Conservation (phyloP, 2,113 vertebrate species). For the Burhinus oedicnemus region DNA sequence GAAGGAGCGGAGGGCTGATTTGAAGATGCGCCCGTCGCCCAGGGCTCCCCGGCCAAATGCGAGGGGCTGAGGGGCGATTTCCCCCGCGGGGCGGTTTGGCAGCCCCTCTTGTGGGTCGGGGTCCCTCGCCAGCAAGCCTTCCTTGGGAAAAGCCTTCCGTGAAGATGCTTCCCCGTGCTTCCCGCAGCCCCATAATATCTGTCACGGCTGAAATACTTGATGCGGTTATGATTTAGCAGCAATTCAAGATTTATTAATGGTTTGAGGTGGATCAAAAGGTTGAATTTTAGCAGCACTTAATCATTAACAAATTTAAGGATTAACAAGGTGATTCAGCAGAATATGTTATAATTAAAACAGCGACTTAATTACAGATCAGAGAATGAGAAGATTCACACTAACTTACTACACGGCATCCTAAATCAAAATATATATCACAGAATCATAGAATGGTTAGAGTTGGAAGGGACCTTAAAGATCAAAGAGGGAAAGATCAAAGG, state of each 20-base stretch:
- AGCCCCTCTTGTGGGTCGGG: rapidly evolving
- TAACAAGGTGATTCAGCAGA: not conserved
- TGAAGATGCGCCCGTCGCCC: rapidly evolving
- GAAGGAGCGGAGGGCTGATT: not conserved
- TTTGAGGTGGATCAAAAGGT: not conserved
- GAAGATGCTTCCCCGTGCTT: not conserved
- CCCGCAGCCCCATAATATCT: not conserved
- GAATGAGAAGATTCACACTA: not conserved
- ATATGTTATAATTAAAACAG: not conserved
- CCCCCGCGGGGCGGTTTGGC: rapidly evolving
- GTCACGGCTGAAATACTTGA: not conserved
- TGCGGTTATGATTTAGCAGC: not conserved
- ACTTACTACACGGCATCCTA: not conserved
- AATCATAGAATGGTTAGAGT: no score
- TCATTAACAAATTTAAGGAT: not conserved
- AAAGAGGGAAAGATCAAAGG: no score
- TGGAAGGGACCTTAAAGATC: no score
- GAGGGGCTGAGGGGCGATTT: not conserved
- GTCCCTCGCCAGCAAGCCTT: not conserved
- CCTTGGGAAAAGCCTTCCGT: rapidly evolving
- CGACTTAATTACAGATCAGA: not conserved
- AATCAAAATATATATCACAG: not conserved
- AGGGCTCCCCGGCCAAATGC: rapidly evolving
- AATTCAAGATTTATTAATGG: not conserved
- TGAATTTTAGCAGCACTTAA: not conserved